Conservation (phyloP, 2,113 vertebrate genomes). For the Sceloporus tristichus region DNA sequence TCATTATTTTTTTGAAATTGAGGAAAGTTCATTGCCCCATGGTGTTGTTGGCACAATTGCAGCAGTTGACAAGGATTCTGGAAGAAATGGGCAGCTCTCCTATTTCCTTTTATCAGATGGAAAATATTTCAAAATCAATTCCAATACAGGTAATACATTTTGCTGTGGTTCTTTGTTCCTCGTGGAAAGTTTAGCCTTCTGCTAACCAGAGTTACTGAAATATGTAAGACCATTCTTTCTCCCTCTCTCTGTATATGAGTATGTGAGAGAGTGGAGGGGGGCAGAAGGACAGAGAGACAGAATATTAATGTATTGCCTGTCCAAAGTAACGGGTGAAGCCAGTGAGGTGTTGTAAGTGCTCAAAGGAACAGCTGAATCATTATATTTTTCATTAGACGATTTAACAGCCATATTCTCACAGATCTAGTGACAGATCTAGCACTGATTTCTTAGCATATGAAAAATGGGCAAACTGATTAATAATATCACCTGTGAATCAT, state of each 20-base stretch:
- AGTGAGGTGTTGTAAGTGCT: conserved; percentile 19
- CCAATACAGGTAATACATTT: conserved; percentile 88
- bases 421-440: too few relatives aligned
- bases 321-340: background rate
- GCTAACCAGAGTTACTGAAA: conserved; percentile 27
- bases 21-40: conserved; percentile 82
- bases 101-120: conserved; percentile 91
- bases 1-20: conserved; percentile 85
- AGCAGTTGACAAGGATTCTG: conserved; percentile 87
- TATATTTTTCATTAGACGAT: background rate
- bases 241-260: background rate
- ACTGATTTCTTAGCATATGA: conserved; percentile 26
- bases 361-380: conserved; percentile 3
- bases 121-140: conserved; percentile 91
- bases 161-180: conserved; percentile 41
- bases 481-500: background rate
- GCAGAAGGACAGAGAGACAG: background rate
- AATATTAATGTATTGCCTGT: background rate
- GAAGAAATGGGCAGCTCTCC: conserved; percentile 88
- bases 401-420: background rate
- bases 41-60: conserved; percentile 85
- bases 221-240: conserved; percentile 5
- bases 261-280: background rate
- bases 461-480: background rate
- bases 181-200: conserved; percentile 40